A percentile compares a stretch with the other conserved stretches of the same genome.
phyloP scores from a whole-genome alignment of 2,888 invertebrate species.

The Crossocerus cetratus region DNA sequence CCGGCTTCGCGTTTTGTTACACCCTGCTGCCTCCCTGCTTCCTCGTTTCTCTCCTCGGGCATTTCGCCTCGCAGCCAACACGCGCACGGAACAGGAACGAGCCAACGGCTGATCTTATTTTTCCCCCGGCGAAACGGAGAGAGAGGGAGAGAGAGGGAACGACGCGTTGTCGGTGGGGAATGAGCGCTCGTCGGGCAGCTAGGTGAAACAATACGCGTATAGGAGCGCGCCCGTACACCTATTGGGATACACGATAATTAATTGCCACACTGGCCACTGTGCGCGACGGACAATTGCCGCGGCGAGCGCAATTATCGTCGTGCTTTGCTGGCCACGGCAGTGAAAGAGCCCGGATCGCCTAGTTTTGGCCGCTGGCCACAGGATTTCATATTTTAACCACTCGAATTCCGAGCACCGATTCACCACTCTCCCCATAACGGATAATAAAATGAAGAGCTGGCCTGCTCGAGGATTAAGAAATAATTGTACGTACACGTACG shows the following conservation, averaged over 20 bases:
- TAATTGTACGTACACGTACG: too few relatives aligned
- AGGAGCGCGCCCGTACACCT: slow-evolving; percentile 24
- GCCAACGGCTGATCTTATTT: slow-evolving; percentile 36
- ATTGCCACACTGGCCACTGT: slow-evolving; percentile 24
- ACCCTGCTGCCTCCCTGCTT: slow-evolving; percentile 49
- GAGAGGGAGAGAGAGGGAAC: too few relatives aligned
- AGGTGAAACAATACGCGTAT: slow-evolving; percentile 40
- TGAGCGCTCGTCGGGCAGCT: slow-evolving; percentile 32
- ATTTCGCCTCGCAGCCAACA: slow-evolving; percentile 29
- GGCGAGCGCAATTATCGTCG: slow-evolving; percentile 33
- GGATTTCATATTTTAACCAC: slow-evolving; percentile 12
- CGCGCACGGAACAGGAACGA: slow-evolving; percentile 6
- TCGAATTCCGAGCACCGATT: slow-evolving; percentile 8
- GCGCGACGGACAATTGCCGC: slow-evolving; percentile 29
- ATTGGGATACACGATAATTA: slow-evolving; percentile 38
- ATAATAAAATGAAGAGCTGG: too few relatives aligned
- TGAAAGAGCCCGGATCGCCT: not conserved
- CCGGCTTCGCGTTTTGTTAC: slow-evolving; percentile 53
- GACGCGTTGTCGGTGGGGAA: not conserved
- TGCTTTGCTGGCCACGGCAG: slow-evolving; percentile 5
- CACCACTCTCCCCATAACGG: not conserved
- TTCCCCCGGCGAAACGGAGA: slow-evolving; percentile 16
- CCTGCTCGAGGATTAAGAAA: too few relatives aligned
- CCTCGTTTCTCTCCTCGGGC: slow-evolving; percentile 51
- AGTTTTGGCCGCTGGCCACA: not conserved